Evolutionary conservation across 2,797 vertebrate species (phyloP), one percentile per base, ranked within the genome.

Genomic region (Myotis myotis): DNA sequence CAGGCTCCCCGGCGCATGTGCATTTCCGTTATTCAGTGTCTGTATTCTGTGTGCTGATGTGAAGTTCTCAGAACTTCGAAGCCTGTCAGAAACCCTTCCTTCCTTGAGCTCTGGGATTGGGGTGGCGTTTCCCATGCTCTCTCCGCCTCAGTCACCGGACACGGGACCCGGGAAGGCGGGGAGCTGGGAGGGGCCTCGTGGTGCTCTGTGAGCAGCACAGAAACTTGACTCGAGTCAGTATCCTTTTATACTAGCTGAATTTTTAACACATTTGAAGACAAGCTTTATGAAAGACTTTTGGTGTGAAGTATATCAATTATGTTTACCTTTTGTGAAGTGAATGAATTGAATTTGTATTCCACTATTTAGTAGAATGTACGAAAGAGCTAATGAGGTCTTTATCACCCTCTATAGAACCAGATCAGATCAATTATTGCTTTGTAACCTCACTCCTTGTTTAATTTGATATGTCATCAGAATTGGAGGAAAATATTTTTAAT

Each of bases 401-500:
- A 2, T 33, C 60, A 10, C 17, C 51, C 11, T 81, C 64, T 70
- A 0, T 16, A 25, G 2, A 25, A 33, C 23, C 2, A 3, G 62
- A 13, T 76, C 20, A 80, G 71, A 68, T 62, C 4, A 17, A 2
- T 62, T n/a, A 25, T 13, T 60, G 62, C 51, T 84, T 49, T 87
- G 28, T 93, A 90, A 79, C 15, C 17, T n/a, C n/a, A n/a, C n/a
- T n/a, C n/a, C n/a, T n/a, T 89, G 28, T 93, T 80, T 92, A 36
- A 95, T 88, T 88, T 85, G 55, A 64, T 94, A 75, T 3, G 49
- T 36, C 93, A 84, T 87, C 51, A 82, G 76, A 95, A 71, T 64
- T 88, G 57, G 33, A 57, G 90, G 64, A 72, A 85, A 85, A 62
- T 95, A 96, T 96, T 97, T 97, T 94, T 8, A 97, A 97, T 97